Conservation (phyloP, 2,797 vertebrate species). For the Esox lucius region DNA sequence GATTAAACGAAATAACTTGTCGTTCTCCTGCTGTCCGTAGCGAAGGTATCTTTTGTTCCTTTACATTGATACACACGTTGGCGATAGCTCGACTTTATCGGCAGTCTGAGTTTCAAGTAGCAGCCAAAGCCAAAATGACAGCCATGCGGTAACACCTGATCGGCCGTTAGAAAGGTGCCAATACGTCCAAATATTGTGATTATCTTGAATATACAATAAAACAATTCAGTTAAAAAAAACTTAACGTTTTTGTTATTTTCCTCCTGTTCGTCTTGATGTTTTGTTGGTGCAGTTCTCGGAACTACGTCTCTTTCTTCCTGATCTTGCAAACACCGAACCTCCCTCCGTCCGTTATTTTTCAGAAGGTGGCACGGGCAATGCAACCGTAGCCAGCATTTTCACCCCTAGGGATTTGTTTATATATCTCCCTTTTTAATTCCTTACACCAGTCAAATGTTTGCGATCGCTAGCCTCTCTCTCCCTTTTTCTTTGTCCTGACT, state of each 20-base stretch:
- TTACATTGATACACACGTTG: constrained; percentile 26
- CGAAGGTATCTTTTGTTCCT: constrained; percentile 37
- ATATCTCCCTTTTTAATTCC: constrained; percentile 13
- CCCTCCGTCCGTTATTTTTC: constrained; percentile 83
- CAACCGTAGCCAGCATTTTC: constrained; percentile 69
- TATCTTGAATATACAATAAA: constrained; percentile 34
- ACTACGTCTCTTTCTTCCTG: constrained; percentile 44
- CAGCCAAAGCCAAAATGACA: constrained; percentile 46
- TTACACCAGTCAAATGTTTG: constrained; percentile 50
- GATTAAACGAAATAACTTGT: constrained; percentile 66
- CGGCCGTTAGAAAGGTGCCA: constrained; percentile 37
- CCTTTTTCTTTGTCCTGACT: constrained; percentile 98
- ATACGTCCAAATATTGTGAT: constrained; percentile 39
- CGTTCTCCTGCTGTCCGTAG: constrained; percentile 26
- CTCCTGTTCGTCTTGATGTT: constrained; percentile 40
- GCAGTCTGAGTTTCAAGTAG: constrained; percentile 44
- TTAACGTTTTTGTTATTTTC: constrained; percentile 25
- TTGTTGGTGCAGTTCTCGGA: constrained; percentile 59
- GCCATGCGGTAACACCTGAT: constrained; percentile 50
- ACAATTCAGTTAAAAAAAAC: constrained; percentile 28
- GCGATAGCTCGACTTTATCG: constrained; percentile 3
- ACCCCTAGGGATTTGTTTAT: constrained; percentile 65
- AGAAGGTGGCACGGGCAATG: constrained; percentile 71
- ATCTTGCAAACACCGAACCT: constrained; percentile 38
- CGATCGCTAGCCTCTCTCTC: constrained; percentile 93